A percentile compares a stretch with the other conserved stretches of the same genome.
Evolutionary conservation across 1,140 invertebrate genomes (phyloP).

Genomic region (Diplogasteroides magnus): DNA sequence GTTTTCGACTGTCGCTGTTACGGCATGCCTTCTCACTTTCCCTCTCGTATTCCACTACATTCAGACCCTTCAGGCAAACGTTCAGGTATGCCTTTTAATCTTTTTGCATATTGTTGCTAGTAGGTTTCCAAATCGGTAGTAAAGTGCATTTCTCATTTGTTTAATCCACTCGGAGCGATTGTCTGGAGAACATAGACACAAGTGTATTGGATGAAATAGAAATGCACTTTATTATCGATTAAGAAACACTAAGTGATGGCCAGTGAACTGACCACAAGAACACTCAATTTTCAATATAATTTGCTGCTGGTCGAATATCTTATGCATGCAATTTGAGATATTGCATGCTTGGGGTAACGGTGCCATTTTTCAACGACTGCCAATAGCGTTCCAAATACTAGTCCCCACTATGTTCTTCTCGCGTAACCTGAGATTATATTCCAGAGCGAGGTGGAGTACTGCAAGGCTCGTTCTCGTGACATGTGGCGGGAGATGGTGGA

Average conservation of each 20-base stretch:
- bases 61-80: slow-evolving; percentile 50
- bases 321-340: slow-evolving; percentile 2
- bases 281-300: no score
- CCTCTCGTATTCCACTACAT: slow-evolving; percentile 55
- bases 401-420: neutral
- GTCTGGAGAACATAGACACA: no score
- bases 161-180: no score
- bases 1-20: slow-evolving; percentile 53
- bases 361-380: slow-evolving; percentile 10
- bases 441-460: slow-evolving; percentile 54
- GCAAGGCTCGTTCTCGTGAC: slow-evolving; percentile 48
- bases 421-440: no score
- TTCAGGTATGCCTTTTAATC: slow-evolving; percentile 34
- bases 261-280: no score
- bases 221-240: no score
- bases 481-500: slow-evolving; percentile 56
- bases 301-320: no score
- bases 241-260: no score
- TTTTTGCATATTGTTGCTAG: no score
- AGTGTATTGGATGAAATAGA: no score
- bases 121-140: no score
- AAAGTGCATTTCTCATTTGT: no score
- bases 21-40: slow-evolving; percentile 54
- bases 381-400: neutral
- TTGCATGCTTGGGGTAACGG: slow-evolving; percentile 24